Base-by-base conservation (phyloP, 2,888 invertebrate species). In the Apamea sordens region DNA sequence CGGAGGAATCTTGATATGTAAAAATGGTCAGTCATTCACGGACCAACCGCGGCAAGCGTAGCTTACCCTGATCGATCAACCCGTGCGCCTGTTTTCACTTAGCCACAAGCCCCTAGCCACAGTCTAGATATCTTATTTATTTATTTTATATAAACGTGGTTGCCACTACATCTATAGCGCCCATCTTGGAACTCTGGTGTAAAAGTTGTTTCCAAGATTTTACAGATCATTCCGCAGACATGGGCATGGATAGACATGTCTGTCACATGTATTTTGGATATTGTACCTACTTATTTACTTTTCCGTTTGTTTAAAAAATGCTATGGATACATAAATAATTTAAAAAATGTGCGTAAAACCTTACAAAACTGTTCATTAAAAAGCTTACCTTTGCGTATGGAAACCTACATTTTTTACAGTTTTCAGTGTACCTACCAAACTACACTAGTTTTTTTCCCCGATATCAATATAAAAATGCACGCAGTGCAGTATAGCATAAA, bases 401-500 rank as follows among this genome's bases (percentile, higher is more conserved):
- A 4, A 21, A 44, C 3, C 11, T 53, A 15, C 11, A 47, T 18
- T 67, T 80, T 70, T 61, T 53, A 11, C 44, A 80, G 13, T 71
- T 84, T 80, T n/a, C 41, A 32, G 47, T 64, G n/a, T 69, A 59
- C 36, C 28, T 64, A 59, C 36, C 44, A 53, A 67, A 77, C 73
- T 77, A 68, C 77, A 56, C 71, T 63, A 70, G 32, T 50, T 82
- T 76, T 76, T 83, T 81, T 28, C 6, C 3, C 73, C n/a, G 61
- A 77, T 83, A 76, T 61, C 47, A 47, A 82, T 64, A 61, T 73
- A 64, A 85, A 82, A 83, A 73, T 69, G 28, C 65, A 53, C 69
- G 72, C 83, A 67, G 65, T 73, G 63, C 73, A 41, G 73, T 71
- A 67, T 8, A 47, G 36, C 56, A 71, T 77, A 73, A 28, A 83